These are phyloP conservation scores for Platygyra sinensis DNA, from an alignment of 64 coral and sea anemone species.

Conservation along the genomic window DNA sequence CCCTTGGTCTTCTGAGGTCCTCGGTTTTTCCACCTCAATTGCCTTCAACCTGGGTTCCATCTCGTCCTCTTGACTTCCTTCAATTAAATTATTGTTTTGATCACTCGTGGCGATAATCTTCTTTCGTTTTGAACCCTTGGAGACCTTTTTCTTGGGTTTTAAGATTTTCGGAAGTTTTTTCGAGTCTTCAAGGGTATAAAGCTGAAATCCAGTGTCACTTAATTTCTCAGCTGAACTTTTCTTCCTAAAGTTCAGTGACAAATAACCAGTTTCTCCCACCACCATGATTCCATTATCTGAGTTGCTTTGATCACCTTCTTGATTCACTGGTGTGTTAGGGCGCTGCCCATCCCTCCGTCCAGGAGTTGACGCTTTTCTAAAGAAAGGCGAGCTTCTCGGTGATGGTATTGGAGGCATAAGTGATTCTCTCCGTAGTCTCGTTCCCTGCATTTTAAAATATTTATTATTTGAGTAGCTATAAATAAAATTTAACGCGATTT, in stretches of 20 bases:
- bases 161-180: conserved; percentile 35
- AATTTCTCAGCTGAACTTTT: conserved; percentile 30
- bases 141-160: conserved; percentile 26
- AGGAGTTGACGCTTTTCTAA: not conserved
- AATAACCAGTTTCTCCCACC: conserved; percentile 19
- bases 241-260: not conserved
- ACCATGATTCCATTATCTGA: not conserved
- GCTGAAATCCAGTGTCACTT: conserved; percentile 17
- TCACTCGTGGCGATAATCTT: conserved; percentile 6
- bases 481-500: no score
- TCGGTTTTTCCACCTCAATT: not conserved
- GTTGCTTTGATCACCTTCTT: not conserved
- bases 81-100: not conserved
- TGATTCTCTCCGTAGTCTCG: not conserved
- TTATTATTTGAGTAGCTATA: not conserved
- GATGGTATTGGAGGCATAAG: conserved; percentile 27
- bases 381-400: conserved; percentile 11
- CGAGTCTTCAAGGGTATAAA: not conserved
- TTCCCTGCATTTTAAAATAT: not conserved
- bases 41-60: not conserved
- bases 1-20: not conserved
- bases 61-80: not conserved
- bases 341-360: not conserved
- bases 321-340: not conserved
- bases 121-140: conserved; percentile 10